These are phyloP conservation scores for Hipparchia sbordonii DNA, from an alignment of 2,888 invertebrate species.

Conservation along the genomic window DNA sequence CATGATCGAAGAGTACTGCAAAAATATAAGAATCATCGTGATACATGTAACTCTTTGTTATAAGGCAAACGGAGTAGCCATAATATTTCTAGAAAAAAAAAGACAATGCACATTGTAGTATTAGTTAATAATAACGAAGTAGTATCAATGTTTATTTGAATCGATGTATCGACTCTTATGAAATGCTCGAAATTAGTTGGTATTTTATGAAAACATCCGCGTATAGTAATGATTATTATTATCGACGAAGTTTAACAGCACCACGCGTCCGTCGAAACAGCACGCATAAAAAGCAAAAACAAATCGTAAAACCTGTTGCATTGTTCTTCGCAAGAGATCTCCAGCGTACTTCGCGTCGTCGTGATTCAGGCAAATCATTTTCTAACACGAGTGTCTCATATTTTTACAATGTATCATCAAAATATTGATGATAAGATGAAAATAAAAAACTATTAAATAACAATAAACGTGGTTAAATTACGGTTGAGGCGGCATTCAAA, in stretches of 20 bases:
- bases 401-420: constrained; percentile 30
- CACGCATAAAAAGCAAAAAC: constrained; percentile 67
- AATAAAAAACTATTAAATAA: not conserved
- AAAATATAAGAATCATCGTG: constrained; percentile 42
- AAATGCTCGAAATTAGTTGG: constrained; percentile 22
- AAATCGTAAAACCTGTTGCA: constrained; percentile 76
- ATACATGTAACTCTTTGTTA: constrained; percentile 8
- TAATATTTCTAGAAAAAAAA: not conserved
- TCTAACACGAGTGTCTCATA: constrained; percentile 40
- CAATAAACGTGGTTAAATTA: no score
- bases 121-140: not conserved
- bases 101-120: not conserved
- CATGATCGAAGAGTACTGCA: constrained; percentile 53
- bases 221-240: constrained; percentile 29
- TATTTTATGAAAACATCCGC: constrained; percentile 45
- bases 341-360: constrained; percentile 42
- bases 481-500: not conserved
- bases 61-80: not conserved
- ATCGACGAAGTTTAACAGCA: constrained; percentile 32
- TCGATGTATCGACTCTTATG: constrained; percentile 12
- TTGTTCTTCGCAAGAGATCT: constrained; percentile 73
- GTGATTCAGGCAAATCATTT: constrained; percentile 70
- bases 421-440: constrained; percentile 28
- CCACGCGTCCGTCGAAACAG: constrained; percentile 48
- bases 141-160: constrained; percentile 1